phyloP scores from a whole-genome alignment of 2,888 invertebrate species.

The Stratiomys singularior region DNA sequence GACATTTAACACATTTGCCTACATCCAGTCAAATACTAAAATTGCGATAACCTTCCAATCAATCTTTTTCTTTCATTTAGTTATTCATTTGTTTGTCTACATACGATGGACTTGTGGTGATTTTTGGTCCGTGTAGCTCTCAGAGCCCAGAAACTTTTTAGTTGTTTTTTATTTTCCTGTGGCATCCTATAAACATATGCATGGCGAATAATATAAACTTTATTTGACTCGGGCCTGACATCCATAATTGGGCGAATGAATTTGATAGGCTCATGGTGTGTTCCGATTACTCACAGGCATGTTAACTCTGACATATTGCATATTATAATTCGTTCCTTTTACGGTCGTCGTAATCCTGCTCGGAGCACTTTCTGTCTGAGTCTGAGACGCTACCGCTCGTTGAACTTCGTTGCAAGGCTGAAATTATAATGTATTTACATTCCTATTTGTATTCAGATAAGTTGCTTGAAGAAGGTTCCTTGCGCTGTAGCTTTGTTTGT shows the following conservation, averaged over 20 bases:
- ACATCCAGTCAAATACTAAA: neutral
- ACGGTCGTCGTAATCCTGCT: neutral
- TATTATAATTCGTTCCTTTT: slow-evolving; percentile 33
- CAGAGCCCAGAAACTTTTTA: too few relatives aligned
- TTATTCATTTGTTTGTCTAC: neutral
- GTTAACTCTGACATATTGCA: slow-evolving; percentile 45
- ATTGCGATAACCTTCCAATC: slow-evolving; percentile 10
- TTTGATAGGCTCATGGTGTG: slow-evolving; percentile 41
- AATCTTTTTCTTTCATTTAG: slow-evolving; percentile 7
- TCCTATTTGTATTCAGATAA: slow-evolving; percentile 32
- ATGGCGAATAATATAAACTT: neutral
- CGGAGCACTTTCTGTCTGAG: neutral
- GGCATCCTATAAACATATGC: neutral
- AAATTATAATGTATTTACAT: slow-evolving; percentile 23
- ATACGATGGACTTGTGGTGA: neutral
- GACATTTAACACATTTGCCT: neutral
- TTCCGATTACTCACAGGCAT: slow-evolving; percentile 46
- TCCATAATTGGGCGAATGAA: slow-evolving; percentile 45
- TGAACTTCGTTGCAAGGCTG: neutral
- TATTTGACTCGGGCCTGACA: slow-evolving; percentile 28
- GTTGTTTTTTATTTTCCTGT: neutral
- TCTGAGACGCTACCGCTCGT: neutral
- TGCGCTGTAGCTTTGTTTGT: neutral
- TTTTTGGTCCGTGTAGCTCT: too few relatives aligned
- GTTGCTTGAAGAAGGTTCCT: neutral